Conservation (phyloP, 2,888 invertebrate genomes). For the Amiota minor region DNA sequence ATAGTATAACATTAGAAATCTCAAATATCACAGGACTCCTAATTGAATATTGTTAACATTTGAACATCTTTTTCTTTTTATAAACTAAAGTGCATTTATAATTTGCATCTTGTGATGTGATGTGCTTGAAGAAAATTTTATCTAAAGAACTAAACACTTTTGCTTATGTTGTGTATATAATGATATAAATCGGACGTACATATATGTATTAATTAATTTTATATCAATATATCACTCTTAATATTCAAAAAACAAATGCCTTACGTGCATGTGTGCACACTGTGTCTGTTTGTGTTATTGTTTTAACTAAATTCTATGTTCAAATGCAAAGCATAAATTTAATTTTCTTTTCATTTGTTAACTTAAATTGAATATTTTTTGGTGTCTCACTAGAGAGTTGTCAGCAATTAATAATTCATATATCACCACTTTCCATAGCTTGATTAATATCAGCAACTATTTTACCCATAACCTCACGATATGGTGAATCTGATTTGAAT, state of each 20-base stretch:
- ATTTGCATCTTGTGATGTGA: too few species aligned
- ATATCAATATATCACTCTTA: slow-evolving; percentile 59
- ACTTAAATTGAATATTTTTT: slow-evolving; percentile 23
- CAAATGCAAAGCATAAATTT: slow-evolving; percentile 32
- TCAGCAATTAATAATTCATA: slow-evolving; percentile 69
- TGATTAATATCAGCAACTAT: slow-evolving; percentile 81
- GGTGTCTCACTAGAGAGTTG: slow-evolving; percentile 31
- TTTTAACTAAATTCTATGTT: slow-evolving; percentile 43
- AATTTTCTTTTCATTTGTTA: not conserved
- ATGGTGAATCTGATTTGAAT: slow-evolving; percentile 78
- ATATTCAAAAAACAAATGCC: slow-evolving; percentile 41
- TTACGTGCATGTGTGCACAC: slow-evolving; percentile 28
- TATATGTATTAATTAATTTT: slow-evolving; percentile 38
- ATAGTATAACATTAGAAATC: too few species aligned
- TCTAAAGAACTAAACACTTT: too few species aligned
- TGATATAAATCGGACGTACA: slow-evolving; percentile 54
- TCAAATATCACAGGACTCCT: too few species aligned
- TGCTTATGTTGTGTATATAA: not conserved
- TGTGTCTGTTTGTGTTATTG: slow-evolving; percentile 27
- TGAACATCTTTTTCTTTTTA: too few species aligned
- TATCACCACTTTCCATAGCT: slow-evolving; percentile 78
- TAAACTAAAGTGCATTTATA: too few species aligned
- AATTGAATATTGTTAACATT: too few species aligned
- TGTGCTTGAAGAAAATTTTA: too few species aligned
- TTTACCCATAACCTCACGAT: slow-evolving; percentile 78